Base-by-base conservation (phyloP, 2,888 invertebrate species). In the Selenia dentaria region DNA sequence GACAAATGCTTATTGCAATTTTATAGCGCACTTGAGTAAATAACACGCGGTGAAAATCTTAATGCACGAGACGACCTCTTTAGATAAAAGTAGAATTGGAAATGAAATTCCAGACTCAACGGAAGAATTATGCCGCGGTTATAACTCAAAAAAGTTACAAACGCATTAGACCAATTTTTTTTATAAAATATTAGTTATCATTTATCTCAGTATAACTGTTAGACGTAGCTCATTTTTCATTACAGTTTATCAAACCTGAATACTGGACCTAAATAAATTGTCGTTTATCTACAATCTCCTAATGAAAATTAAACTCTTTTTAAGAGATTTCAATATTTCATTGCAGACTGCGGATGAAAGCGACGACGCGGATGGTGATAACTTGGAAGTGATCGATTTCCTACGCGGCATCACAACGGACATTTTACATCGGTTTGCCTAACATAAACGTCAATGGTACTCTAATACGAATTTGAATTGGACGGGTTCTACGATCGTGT, bases 391-490 rank as follows among this genome's bases (percentile, higher is more conserved):
- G 60, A 76, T 88, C 35, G 84, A 82, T 54, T 87, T 82, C 69
- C 64, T 90, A 20, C 73, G 74, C 51, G 90, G 85, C 57, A 71
- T 89, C 71, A 89, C 87, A 36, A 81, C 83, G 28, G 87, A 88
- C 59, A 74, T 89, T 51, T 59, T 89, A 31, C 82, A 89, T 35
- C 78, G 81, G 57, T 87, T 90, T 57, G 58, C 79, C 44, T 86
- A 79, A 70, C 16, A 9, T 22, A 31, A 22, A 6, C 31, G 40
- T 31, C 35, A 27, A 32, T 40, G n/a, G 46, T 46, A 40, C 20
- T 26, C n/a, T 10, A 2, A 9, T 26, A 20, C n/a, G 1, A 29
- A 28, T 8, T 32, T 20, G 3, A n/a, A 13, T 11, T 18, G 25
- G 27, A 32, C 36, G 31, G 18, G 6, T 13, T 27, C 31, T 4